Evolutionary conservation across 2,888 invertebrate genomes (phyloP), one percentile per base, ranked within the genome.

Genomic region (Brassicogethes aeneus): DNA sequence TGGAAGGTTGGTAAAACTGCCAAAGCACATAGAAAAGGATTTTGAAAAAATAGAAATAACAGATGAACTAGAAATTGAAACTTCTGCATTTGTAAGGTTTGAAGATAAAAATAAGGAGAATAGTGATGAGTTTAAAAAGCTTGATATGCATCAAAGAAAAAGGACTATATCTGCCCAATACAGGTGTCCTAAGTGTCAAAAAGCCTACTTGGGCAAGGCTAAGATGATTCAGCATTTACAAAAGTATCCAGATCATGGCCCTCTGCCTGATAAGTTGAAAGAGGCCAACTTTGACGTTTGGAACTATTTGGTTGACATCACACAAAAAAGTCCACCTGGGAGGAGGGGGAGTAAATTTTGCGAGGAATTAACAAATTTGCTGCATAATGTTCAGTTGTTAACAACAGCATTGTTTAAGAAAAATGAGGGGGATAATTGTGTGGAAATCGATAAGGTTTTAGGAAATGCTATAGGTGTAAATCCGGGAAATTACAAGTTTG

Each of bases 121-220:
- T 3, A 44, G 42, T 30, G 23, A 36, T 1, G 38, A 33, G n/a
- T 41, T 34, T 17, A 15, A 34, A 39, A 37, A 42, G 34, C 37
- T 49, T 15, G 46, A 52, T 23, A 37, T 47, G n/a, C 53, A 54
- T 32, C 51, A 49, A 36, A 50, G 48, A 23, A 59, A 56, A 54
- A 66, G 73, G 34, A 71, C 68, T 39, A 70, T 73, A 45, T 66
- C 73, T 1, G 63, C 72, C 33, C 70, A 72, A 36, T 77, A 73
- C 54, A 68, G 73, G 23, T 82, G 81, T 59, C 74, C 75, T 2
- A 74, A 73, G n/a, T 82, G 82, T 61, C 70, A 72, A 39, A 80
- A 80, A 58, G 73, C 76, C 12, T 82, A 80, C 59, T 64, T 80
- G 38, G 80, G 80, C 3, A 68, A 71, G 50, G 72, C 69, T 17